Evolutionary conservation across 2,888 invertebrate species (phyloP).

Genomic region (Brenthis daphne): DNA sequence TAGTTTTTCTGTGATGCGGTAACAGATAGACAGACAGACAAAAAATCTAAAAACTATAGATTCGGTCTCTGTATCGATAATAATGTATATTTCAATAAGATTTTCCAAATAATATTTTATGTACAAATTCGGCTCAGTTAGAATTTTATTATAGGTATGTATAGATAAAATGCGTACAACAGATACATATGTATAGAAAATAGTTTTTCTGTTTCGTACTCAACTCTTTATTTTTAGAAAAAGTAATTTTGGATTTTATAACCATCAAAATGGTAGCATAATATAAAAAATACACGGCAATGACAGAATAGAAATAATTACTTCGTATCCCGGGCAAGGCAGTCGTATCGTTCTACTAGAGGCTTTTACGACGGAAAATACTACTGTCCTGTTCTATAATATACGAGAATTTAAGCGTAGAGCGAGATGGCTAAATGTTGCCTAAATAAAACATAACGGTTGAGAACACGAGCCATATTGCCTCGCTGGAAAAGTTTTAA

Average conservation of each 20-base stretch:
- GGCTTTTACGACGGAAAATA: constrained; percentile 52
- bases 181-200: background rate
- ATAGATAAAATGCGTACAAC: too few species aligned
- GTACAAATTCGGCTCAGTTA: too few species aligned
- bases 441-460: constrained; percentile 82
- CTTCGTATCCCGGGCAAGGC: constrained; percentile 81
- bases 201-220: background rate
- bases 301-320: constrained; percentile 83
- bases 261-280: constrained; percentile 58
- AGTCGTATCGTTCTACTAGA: constrained; percentile 58
- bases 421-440: constrained; percentile 68
- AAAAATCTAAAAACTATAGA: too few species aligned
- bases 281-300: constrained; percentile 79
- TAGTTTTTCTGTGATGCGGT: too few species aligned
- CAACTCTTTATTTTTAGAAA: constrained; percentile 37
- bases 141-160: too few species aligned
- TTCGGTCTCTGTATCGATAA: too few species aligned
- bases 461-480: constrained; percentile 83
- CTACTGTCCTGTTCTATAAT: constrained; percentile 55
- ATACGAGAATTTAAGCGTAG: constrained; percentile 48
- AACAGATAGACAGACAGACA: too few species aligned
- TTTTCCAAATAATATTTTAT: too few species aligned
- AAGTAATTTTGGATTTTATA: constrained; percentile 41
- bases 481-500: constrained; percentile 83
- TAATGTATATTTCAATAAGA: too few species aligned